Conservation (phyloP, 2,797 vertebrate genomes). For the Scyliorhinus canicula region DNA sequence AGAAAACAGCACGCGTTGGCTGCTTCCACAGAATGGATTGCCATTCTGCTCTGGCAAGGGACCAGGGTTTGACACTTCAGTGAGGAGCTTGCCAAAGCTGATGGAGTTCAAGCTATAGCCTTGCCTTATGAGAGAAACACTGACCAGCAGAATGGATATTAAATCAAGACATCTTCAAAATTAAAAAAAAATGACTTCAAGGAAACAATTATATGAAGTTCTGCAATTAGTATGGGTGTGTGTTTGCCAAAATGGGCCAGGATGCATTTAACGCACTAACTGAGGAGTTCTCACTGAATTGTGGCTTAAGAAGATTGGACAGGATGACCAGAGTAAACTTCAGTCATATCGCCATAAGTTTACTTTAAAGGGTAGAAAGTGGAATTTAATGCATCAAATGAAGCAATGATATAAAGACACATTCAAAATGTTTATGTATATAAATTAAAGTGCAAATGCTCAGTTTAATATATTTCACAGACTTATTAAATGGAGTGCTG, state of each 20-base stretch:
- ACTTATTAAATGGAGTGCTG: neutral
- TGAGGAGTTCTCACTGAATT: neutral
- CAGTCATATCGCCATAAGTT: neutral
- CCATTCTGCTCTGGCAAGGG: conserved; percentile 3
- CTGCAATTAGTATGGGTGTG: neutral
- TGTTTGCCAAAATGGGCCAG: neutral
- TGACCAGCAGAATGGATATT: neutral
- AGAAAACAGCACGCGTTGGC: conserved; percentile 1
- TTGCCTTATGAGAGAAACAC: neutral
- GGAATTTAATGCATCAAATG: neutral
- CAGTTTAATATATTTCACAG: conserved; percentile 6
- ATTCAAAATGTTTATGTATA: neutral
- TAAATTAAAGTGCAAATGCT: neutral
- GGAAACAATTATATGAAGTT: neutral
- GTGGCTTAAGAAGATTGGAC: neutral
- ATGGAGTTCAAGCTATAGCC: neutral
- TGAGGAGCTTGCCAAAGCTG: conserved; percentile 12
- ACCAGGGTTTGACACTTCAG: conserved; percentile 16
- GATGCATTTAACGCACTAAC: neutral
- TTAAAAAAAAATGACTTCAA: neutral
- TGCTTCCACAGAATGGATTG: neutral
- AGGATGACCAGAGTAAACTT: neutral
- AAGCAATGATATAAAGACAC: neutral
- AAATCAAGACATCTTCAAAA: neutral
- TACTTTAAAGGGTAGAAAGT: neutral